Percentiles rank a stretch among this genome's conserved stretches.
phyloP scores from a whole-genome alignment of 2,888 invertebrate genomes.

The Lissocephala sabroskyi region DNA sequence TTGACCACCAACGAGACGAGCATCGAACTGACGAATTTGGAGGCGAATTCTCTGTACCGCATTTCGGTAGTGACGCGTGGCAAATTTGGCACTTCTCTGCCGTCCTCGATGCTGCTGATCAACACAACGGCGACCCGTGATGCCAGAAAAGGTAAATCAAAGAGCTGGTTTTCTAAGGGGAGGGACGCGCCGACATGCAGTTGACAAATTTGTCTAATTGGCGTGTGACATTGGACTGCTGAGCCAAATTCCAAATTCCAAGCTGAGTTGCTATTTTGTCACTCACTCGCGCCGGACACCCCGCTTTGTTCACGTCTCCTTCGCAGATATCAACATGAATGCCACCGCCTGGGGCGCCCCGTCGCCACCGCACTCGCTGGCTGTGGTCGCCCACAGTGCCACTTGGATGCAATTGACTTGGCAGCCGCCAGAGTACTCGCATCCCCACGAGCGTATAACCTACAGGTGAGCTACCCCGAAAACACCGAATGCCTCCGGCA shows the following conservation, averaged over 20 bases:
- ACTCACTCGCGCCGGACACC: too few species aligned
- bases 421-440: conserved; percentile 89
- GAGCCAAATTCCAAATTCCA: conserved; percentile 5
- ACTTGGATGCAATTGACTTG: conserved; percentile 87
- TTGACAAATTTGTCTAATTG: conserved; percentile 18
- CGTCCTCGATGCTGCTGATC: conserved; percentile 85
- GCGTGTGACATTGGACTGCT: conserved; percentile 7
- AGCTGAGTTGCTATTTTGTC: too few species aligned
- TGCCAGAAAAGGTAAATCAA: conserved; percentile 49
- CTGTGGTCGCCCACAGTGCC: conserved; percentile 85
- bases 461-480: conserved; percentile 77
- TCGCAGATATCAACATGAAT: conserved; percentile 10
- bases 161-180: neutral
- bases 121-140: conserved; percentile 76
- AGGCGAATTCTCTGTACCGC: conserved; percentile 81
- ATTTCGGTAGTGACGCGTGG: conserved; percentile 87
- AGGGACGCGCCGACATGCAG: too few species aligned
- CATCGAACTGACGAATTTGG: conserved; percentile 77
- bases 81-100: conserved; percentile 84
- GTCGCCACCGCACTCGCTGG: conserved; percentile 86
- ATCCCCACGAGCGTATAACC: conserved; percentile 83
- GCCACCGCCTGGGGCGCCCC: conserved; percentile 76
- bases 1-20: conserved; percentile 79
- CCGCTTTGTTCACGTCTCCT: too few species aligned
- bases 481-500: neutral